Evolutionary conservation across 2,797 vertebrate genomes (phyloP).

Genomic region (Gymnothorax javanicus): DNA sequence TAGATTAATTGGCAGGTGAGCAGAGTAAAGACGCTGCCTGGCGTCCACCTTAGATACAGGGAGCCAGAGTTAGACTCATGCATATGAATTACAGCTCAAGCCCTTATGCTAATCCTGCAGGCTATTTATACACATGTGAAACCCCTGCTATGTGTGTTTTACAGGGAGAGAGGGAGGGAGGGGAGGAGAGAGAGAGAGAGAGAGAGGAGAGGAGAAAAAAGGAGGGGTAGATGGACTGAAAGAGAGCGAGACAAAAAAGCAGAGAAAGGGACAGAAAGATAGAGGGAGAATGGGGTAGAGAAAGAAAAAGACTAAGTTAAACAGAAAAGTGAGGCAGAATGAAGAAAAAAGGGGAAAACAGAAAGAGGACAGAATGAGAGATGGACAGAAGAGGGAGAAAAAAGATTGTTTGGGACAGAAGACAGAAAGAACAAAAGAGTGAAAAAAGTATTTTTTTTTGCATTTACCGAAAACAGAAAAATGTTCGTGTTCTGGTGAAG

Average conservation of each 20-base stretch:
- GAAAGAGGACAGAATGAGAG: background rate
- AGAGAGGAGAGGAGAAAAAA: background rate
- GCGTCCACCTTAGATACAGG: background rate
- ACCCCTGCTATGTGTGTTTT: background rate
- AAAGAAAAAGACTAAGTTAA: too few relatives aligned
- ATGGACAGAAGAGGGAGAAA: background rate
- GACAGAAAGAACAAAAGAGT: background rate
- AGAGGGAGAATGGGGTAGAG: too few relatives aligned
- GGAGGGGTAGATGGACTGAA: background rate
- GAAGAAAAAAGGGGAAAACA: too few relatives aligned
- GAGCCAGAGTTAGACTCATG: background rate
- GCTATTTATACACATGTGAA: constrained; percentile 14
- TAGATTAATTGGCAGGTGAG: background rate
- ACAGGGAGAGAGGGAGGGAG: background rate
- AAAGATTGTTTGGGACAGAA: too few relatives aligned
- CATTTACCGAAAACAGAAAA: too few relatives aligned
- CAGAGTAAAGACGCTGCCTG: background rate
- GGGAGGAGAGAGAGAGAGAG: background rate
- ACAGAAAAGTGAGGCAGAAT: too few relatives aligned
- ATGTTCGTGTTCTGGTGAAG: too few relatives aligned
- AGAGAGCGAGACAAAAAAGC: background rate
- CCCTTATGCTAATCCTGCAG: constrained; percentile 16
- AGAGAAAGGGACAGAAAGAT: background rate
- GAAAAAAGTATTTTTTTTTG: too few relatives aligned
- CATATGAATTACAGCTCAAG: background rate